A percentile compares a stretch with the other conserved stretches of the same genome.
These are phyloP conservation scores for Ashinkailepas kermadecensis DNA, from an alignment of 2,888 invertebrate genomes.

Conservation along the genomic window DNA sequence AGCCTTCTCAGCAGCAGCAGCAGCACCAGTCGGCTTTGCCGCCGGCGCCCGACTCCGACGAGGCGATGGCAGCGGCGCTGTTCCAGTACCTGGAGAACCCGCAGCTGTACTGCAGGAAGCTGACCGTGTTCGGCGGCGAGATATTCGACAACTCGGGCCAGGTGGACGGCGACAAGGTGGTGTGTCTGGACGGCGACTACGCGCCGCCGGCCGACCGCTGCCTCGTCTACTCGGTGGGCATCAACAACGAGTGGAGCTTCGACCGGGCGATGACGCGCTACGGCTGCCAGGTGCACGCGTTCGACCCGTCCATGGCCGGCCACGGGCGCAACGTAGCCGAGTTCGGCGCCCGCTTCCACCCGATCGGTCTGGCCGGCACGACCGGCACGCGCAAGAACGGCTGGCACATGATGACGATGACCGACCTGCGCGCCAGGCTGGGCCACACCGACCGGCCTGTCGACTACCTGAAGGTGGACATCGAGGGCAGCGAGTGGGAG, in stretches of 20 bases:
- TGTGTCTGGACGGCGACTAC: background rate
- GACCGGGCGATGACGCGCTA: background rate
- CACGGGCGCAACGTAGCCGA: background rate
- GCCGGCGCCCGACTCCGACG: background rate
- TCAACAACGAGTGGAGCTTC: constrained; percentile 10
- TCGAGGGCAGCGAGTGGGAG: background rate
- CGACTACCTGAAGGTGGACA: constrained; percentile 2
- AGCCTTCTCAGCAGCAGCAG: background rate
- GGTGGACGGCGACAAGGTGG: background rate
- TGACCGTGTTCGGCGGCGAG: background rate
- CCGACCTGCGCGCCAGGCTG: background rate
- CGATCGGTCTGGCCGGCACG: background rate
- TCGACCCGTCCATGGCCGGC: background rate
- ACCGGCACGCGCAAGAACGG: background rate
- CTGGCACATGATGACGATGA: constrained; percentile 5
- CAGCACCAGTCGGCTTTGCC: background rate
- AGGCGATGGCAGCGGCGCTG: background rate
- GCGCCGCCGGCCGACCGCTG: background rate
- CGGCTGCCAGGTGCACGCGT: background rate
- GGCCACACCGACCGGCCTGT: background rate
- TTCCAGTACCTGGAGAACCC: background rate
- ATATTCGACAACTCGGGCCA: background rate
- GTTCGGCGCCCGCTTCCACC: constrained; percentile 10
- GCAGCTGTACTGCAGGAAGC: background rate
- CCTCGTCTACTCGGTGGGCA: background rate